These are phyloP conservation scores for Falco peregrinus DNA, from an alignment of 2,797 vertebrate species.

Conservation along the genomic window DNA sequence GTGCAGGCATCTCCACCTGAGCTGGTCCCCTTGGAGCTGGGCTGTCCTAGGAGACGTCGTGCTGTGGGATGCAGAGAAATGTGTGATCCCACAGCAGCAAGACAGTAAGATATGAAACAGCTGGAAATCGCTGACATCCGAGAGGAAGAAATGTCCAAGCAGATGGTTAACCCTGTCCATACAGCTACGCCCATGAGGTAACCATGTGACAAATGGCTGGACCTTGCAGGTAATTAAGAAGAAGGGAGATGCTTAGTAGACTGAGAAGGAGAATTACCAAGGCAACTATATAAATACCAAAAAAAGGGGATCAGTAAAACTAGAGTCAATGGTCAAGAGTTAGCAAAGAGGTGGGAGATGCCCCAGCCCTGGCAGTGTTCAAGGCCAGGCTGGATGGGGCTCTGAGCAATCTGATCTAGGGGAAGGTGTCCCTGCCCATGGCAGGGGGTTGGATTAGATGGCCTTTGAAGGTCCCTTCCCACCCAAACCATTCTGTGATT, in stretches of 20 bases:
- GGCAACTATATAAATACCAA: not conserved
- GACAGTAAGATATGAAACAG: not conserved
- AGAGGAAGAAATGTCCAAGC: not conserved
- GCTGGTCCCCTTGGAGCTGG: not conserved
- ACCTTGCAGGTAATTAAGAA: not conserved
- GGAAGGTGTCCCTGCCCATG: not conserved
- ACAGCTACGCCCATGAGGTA: not conserved
- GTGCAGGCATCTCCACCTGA: not conserved
- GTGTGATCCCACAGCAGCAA: not conserved
- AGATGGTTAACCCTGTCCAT: not conserved
- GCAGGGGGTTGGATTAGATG: fast-evolving
- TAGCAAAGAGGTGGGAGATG: not conserved
- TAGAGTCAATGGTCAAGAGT: not conserved
- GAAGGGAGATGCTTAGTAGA: not conserved
- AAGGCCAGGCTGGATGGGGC: fast-evolving
- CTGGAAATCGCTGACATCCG: not conserved
- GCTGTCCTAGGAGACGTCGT: not conserved
- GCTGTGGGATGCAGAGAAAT: not conserved
- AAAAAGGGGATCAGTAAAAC: not conserved
- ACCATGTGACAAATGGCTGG: not conserved
- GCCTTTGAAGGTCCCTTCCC: fast-evolving
- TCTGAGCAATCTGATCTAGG: fast-evolving
- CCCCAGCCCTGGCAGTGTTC: not conserved
- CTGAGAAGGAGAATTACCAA: not conserved
- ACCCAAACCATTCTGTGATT: not conserved